Conservation (phyloP, 35 echinoderm and acorn worm species). For the Lytechinus variegatus region DNA sequence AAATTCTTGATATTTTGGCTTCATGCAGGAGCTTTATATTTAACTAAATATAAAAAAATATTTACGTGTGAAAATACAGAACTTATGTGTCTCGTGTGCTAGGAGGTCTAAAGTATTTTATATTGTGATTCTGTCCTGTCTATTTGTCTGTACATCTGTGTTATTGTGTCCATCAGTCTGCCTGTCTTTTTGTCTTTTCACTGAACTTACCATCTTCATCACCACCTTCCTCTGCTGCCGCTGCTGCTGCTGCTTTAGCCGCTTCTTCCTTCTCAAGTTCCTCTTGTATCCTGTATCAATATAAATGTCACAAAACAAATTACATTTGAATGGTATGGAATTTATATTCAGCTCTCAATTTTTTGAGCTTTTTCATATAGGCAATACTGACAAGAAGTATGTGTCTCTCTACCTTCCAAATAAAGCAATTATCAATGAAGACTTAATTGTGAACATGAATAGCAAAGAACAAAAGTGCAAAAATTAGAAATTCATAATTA, state of each 20-base stretch:
- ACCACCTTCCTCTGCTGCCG: conserved; percentile 26
- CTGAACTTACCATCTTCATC: conserved; percentile 50
- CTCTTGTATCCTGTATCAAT: conserved; percentile 43
- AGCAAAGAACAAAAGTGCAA: no score
- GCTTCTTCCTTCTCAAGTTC: conserved; percentile 55
- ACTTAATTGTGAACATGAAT: no score
- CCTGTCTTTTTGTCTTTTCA: background rate
- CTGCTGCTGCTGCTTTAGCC: conserved; percentile 13
- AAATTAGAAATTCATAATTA: no score
- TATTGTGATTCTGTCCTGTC: background rate
- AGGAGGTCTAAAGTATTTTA: background rate
- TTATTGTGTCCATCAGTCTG: background rate
- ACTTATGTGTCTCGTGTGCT: no score
- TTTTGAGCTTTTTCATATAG: no score
- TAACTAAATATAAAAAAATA: no score
- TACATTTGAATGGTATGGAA: background rate
- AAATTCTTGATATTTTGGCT: background rate
- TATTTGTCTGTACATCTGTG: no score
- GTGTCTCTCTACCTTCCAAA: no score
- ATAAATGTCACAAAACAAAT: background rate
- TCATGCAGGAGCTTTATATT: background rate
- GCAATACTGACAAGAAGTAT: no score
- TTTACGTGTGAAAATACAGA: no score
- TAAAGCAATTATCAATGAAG: no score
- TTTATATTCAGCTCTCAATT: no score